A percentile compares a stretch with the other conserved stretches of the same genome.
Evolutionary conservation across 1,140 invertebrate species (phyloP).

Genomic region (Tetramorium parvispinum): DNA sequence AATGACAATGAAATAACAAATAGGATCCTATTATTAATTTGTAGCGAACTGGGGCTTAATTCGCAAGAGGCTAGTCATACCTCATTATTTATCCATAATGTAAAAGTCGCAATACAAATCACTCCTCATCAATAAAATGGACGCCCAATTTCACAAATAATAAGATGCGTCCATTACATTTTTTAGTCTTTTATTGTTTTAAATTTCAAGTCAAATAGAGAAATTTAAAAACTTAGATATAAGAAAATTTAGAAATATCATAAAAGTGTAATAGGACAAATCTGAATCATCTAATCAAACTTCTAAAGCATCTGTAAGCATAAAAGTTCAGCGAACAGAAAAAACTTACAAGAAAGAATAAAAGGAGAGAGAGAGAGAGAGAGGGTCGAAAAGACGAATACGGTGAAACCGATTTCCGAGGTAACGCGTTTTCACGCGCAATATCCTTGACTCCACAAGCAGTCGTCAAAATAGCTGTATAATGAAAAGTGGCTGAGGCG

Average conservation of each 20-base stretch:
- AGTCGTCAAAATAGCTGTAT: slow-evolving; percentile 26
- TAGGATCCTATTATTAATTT: not conserved
- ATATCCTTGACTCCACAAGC: slow-evolving; percentile 35
- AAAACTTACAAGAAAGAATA: not conserved
- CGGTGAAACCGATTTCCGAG: slow-evolving; percentile 20
- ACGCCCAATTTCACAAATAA: not conserved
- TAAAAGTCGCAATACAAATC: not conserved
- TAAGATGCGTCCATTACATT: not conserved
- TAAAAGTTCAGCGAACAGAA: not conserved
- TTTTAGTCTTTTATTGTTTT: not conserved
- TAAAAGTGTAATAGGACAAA: not conserved
- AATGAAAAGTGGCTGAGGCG: slow-evolving; percentile 48
- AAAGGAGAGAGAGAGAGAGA: not conserved
- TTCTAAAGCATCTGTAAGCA: not conserved
- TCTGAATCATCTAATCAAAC: not conserved
- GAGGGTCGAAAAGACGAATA: not conserved
- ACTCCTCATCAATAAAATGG: not conserved
- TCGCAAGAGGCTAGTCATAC: not conserved
- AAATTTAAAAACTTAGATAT: no score
- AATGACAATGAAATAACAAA: not conserved
- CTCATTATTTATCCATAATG: not conserved
- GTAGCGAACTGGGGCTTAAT: not conserved
- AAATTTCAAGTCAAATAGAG: not conserved
- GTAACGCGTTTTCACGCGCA: slow-evolving; percentile 39
- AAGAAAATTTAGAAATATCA: not conserved